A percentile compares a stretch with the other conserved stretches of the same genome.
Conservation (phyloP, 2,888 invertebrate genomes). For the Tachina lurida region DNA sequence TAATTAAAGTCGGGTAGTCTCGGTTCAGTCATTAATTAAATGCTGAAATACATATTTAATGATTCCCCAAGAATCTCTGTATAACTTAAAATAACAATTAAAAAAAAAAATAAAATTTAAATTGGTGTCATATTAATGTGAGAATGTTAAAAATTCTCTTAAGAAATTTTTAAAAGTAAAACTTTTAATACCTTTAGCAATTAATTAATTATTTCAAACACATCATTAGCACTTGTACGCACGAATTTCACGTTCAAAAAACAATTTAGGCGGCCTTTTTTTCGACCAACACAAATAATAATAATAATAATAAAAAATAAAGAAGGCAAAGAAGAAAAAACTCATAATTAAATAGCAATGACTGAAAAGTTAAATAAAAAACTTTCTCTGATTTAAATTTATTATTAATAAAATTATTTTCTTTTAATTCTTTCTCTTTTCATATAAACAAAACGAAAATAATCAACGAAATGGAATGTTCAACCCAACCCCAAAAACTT, state of each 20-base stretch:
- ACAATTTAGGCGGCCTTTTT: slow-evolving; percentile 35
- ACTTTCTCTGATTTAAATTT: slow-evolving; percentile 66
- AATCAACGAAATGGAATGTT: slow-evolving; percentile 34
- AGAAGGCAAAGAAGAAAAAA: background rate
- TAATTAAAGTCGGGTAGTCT: no score
- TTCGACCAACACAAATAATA: background rate
- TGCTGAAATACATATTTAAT: no score
- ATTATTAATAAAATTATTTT: slow-evolving; percentile 56
- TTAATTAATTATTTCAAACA: slow-evolving; percentile 62
- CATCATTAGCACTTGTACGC: slow-evolving; percentile 19
- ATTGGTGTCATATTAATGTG: slow-evolving; percentile 4
- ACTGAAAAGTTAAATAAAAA: slow-evolving; percentile 45
- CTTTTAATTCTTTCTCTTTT: slow-evolving; percentile 47
- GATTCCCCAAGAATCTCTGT: no score
- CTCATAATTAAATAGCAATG: slow-evolving; percentile 51
- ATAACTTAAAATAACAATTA: background rate
- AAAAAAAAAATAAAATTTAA: background rate
- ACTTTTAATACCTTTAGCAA: slow-evolving; percentile 3
- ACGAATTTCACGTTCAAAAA: slow-evolving; percentile 13
- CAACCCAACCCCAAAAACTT: slow-evolving; percentile 43
- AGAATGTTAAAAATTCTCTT: slow-evolving; percentile 32
- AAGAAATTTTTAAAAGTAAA: slow-evolving; percentile 22
- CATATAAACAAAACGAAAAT: slow-evolving; percentile 6
- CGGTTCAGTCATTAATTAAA: no score
- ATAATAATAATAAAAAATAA: no score